Evolutionary conservation across 2,797 vertebrate genomes (phyloP), one percentile per base, ranked within the genome.

Genomic region (Hemitrygon akajei): DNA sequence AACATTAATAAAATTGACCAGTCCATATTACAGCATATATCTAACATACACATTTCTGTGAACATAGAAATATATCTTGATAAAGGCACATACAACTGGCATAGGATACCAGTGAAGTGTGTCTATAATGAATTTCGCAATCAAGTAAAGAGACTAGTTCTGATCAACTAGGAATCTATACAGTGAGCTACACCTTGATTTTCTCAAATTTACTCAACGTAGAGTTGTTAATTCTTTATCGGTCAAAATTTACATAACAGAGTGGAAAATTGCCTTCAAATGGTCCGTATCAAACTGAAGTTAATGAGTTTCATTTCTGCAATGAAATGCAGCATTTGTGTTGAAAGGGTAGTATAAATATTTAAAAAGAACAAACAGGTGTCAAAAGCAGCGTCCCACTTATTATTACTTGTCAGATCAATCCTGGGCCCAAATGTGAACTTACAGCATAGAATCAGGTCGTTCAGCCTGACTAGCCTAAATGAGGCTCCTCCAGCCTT

Each of bases 1-100:
- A 76, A 76, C 40, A 30, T 47, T n/a, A n/a, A n/a, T n/a, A n/a
- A n/a, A n/a, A n/a, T n/a, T 93, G 91, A 93, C 91, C 25, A 56
- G 47, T 93, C 73, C 71, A 76, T 47, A 76, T 76, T 75, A n/a
- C 37, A 93, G 27, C 91, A 93, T 76, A n/a, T 93, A 71, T 71
- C 27, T 93, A 47, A n/a, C 71, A 76, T 16, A 47, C 71, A 93
- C 76, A n/a, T 58, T 76, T 71, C 37, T 93, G 76, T 93, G 71
- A 76, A 93, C 58, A 40, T 14, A 47, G 37, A 92, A 92, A 75
- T 56, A 75, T 40, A 66, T 73, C 91, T 92, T 92, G 91, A 75
- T 92, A 92, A 92, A 92, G 73, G 56, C 91, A 47, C 18, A 27
- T 58, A 93, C 91, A 56, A n/a, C 40, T 76, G 10, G 71, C 69